Evolutionary conservation across 2,888 invertebrate species (phyloP).

Genomic region (Cremastinae sp.): DNA sequence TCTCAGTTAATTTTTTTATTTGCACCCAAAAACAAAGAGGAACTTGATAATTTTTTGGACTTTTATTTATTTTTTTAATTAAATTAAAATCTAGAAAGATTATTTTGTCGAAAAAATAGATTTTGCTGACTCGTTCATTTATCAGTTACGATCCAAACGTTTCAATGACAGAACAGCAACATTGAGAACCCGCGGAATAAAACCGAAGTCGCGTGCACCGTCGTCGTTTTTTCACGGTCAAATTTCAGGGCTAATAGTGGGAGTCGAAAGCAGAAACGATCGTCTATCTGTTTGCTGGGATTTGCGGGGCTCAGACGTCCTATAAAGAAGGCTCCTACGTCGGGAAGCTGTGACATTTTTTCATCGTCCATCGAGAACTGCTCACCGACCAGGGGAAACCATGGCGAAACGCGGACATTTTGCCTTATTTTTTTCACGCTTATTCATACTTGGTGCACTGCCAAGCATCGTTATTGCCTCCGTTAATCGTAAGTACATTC

Average conservation of each 20-base stretch:
- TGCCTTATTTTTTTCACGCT: conserved; percentile 35
- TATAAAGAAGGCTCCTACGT: conserved; percentile 74
- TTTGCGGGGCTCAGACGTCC: conserved; percentile 35
- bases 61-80: not conserved
- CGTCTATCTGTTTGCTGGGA: not conserved
- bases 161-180: conserved; percentile 44
- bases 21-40: no score
- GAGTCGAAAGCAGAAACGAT: conserved; percentile 31
- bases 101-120: not conserved
- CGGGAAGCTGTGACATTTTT: conserved; percentile 72
- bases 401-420: conserved; percentile 46
- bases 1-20: no score
- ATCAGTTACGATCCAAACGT: conserved; percentile 13
- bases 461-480: conserved; percentile 63
- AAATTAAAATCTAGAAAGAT: not conserved
- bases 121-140: conserved; percentile 14
- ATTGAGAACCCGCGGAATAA: conserved; percentile 31
- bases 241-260: conserved; percentile 47
- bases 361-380: conserved; percentile 67
- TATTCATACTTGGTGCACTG: conserved; percentile 45
- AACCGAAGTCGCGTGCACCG: not conserved
- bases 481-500: conserved; percentile 74
- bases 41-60: not conserved
- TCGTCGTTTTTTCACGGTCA: conserved; percentile 49
- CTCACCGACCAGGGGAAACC: conserved; percentile 62